Evolutionary conservation across 1,140 invertebrate genomes (phyloP).

Genomic region (Achroia grisella): DNA sequence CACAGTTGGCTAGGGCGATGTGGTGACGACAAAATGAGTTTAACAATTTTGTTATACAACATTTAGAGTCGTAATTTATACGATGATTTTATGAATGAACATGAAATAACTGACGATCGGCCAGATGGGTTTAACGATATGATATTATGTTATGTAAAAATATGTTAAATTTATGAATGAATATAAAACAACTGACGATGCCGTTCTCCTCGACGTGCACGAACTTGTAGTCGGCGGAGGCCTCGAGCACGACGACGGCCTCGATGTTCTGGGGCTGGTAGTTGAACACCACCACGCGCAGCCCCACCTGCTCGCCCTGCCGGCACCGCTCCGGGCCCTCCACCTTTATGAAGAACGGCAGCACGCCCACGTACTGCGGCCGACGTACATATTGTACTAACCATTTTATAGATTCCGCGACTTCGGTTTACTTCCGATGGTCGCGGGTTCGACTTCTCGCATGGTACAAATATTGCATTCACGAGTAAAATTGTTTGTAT

Average conservation of each 20-base stretch:
- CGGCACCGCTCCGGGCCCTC: slow-evolving; percentile 90
- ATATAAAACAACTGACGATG: slow-evolving; percentile 74
- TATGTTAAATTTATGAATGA: background rate
- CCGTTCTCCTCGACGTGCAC: slow-evolving; percentile 95
- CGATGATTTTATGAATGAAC: too few species aligned
- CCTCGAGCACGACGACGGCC: slow-evolving; percentile 89
- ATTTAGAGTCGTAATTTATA: too few species aligned
- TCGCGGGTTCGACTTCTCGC: too few species aligned
- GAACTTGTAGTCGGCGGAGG: slow-evolving; percentile 93
- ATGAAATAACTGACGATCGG: too few species aligned
- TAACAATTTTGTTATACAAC: too few species aligned
- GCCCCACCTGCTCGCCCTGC: slow-evolving; percentile 95
- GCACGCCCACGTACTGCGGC: slow-evolving; percentile 82
- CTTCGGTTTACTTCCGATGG: too few species aligned
- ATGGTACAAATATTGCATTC: too few species aligned
- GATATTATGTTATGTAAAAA: background rate
- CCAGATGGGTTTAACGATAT: too few species aligned
- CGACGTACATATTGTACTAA: too few species aligned
- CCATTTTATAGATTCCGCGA: background rate
- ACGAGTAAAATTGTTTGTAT: too few species aligned
- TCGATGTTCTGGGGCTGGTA: slow-evolving; percentile 89
- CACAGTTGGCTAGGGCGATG: too few species aligned
- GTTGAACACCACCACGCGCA: slow-evolving; percentile 95
- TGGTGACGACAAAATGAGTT: too few species aligned
- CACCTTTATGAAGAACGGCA: slow-evolving; percentile 96